Evolutionary conservation across 1,140 invertebrate species (phyloP).

Genomic region (Conus ventricosus): DNA sequence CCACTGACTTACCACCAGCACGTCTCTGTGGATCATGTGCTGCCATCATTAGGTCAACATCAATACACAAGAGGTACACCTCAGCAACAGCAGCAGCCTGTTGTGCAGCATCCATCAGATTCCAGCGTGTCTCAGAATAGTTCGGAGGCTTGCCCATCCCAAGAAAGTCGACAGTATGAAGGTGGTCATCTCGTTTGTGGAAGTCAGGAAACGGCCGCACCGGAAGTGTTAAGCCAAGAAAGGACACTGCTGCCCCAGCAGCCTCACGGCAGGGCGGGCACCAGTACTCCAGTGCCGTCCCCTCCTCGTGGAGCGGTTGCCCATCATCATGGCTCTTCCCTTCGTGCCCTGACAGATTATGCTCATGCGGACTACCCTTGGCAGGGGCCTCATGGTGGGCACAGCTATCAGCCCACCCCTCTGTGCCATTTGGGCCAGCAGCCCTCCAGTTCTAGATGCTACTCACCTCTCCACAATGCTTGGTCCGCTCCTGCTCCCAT

Average conservation of each 20-base stretch:
- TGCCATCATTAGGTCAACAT: background rate
- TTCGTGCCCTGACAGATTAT: background rate
- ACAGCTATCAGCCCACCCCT: constrained; percentile 5
- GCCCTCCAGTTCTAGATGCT: background rate
- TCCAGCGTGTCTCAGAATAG: background rate
- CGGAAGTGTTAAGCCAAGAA: background rate
- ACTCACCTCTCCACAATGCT: background rate
- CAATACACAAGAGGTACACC: background rate
- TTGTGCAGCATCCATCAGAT: background rate
- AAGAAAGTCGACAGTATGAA: background rate
- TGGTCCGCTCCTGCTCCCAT: background rate
- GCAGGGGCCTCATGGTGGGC: background rate
- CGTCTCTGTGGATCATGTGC: background rate
- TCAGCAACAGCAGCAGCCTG: background rate
- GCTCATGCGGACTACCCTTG: background rate
- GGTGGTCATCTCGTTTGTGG: background rate
- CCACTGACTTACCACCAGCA: background rate
- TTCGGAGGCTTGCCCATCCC: background rate
- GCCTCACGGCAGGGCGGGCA: background rate
- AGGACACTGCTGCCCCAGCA: background rate
- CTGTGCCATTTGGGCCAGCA: background rate
- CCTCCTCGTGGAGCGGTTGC: background rate
- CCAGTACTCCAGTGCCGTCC: background rate
- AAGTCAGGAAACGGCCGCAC: background rate
- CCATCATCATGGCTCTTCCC: background rate